These are phyloP conservation scores for Mallotus villosus DNA, from an alignment of 2,797 vertebrate species.

Conservation along the genomic window DNA sequence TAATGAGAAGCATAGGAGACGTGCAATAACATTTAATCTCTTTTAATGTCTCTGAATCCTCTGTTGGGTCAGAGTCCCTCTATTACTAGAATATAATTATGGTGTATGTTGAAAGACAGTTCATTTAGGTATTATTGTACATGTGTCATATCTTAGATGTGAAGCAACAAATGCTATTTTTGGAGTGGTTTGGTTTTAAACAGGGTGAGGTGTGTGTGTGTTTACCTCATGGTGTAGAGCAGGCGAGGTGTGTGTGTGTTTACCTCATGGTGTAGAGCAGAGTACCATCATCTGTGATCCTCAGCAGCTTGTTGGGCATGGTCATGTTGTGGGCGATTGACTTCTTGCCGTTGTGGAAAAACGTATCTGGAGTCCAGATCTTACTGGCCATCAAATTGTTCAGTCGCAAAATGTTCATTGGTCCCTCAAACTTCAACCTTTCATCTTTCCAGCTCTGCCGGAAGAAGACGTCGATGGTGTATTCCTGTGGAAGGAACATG, in stretches of 20 bases:
- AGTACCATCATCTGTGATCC: slow-evolving; percentile 95
- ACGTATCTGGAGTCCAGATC: slow-evolving; percentile 99
- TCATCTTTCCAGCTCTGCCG: slow-evolving; percentile 98
- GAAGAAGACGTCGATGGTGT: slow-evolving; percentile 98
- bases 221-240: slow-evolving; percentile 23
- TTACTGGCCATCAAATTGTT: slow-evolving; percentile 99
- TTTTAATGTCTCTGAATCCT: not conserved
- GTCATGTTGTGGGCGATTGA: slow-evolving; percentile 99
- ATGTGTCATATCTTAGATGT: too few relatives aligned
- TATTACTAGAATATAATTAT: not conserved
- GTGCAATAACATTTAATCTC: not conserved
- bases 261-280: slow-evolving; percentile 97
- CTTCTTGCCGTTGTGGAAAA: slow-evolving; percentile 98
- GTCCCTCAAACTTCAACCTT: slow-evolving; percentile 92
- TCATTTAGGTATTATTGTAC: too few relatives aligned
- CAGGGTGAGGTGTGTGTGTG: not conserved
- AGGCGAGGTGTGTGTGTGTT: not conserved
- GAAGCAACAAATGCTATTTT: too few relatives aligned
- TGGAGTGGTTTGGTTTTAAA: too few relatives aligned
- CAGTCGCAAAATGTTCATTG: slow-evolving; percentile 95
- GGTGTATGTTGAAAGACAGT: not conserved
- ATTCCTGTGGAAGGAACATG: slow-evolving; percentile 77
- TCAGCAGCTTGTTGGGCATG: slow-evolving; percentile 95
- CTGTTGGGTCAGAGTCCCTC: not conserved
- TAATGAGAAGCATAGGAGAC: not conserved